These are phyloP conservation scores for Odontesthes bonariensis DNA, from an alignment of 2,113 vertebrate genomes.

Conservation along the genomic window DNA sequence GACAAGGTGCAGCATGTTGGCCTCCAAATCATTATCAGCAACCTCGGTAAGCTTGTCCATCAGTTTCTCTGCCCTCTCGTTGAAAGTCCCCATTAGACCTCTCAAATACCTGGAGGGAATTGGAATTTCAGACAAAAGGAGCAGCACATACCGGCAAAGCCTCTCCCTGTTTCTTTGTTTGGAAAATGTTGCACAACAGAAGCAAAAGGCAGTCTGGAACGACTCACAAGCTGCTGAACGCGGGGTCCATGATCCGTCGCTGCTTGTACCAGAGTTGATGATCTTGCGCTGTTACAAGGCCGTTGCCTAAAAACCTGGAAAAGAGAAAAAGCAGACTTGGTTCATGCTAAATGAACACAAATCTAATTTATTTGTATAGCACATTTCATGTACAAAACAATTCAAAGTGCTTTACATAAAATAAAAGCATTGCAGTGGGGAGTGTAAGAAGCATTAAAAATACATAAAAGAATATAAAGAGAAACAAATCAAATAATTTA, in stretches of 20 bases:
- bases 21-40: conserved; percentile 58
- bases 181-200: not conserved
- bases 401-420: no score
- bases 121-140: not conserved
- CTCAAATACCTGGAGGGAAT: conserved; percentile 73
- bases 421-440: no score
- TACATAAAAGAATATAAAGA: no score
- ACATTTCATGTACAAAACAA: no score
- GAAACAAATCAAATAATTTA: no score
- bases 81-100: conserved; percentile 76
- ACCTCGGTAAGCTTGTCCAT: conserved; percentile 69
- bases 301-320: conserved; percentile 88
- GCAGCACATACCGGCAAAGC: not conserved
- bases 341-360: no score
- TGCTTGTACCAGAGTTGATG: conserved; percentile 91
- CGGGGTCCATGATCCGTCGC: conserved; percentile 89
- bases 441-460: no score
- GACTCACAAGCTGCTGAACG: conserved; percentile 89
- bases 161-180: not conserved
- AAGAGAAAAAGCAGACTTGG: not conserved
- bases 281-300: conserved; percentile 84
- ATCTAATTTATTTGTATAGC: no score
- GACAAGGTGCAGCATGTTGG: conserved; percentile 66
- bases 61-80: conserved; percentile 76
- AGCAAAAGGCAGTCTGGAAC: not conserved